Evolutionary conservation across 1,140 invertebrate genomes (phyloP), one percentile per base, ranked within the genome.

Genomic region (Cheumatopsyche charites): DNA sequence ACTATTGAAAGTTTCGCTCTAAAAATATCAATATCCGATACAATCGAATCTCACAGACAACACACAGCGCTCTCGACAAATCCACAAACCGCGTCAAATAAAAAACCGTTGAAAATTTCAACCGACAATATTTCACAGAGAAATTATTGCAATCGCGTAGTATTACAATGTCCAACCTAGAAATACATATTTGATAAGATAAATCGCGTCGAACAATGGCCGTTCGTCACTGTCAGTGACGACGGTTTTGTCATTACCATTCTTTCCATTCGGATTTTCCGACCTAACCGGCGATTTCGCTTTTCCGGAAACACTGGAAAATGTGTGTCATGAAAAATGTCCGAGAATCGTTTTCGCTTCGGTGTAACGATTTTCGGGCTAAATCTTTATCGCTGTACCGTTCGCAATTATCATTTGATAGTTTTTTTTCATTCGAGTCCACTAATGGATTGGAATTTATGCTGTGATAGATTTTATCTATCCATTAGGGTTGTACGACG

Each of bases 201-300:
- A 63, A 63, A 63, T 43, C 29, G 41, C 62, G 55, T 58, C 55
- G 21, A 58, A 63, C 62, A 63, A 63, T 63, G 62, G 62, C 62
- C 11, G 42, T 63, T 42, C 62, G 62, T 63, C 62, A 63, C 26
- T 42, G 62, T 63, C 62, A 36, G 19, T 29, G 26, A 7, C 43
- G 43, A 15, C 43, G 43, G 49, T 15, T n/a, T 52, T 52, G 49
- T 52, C 17, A 19, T 58, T 58, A 2, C 55, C 55, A 25, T 58
- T 58, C 25, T 58, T 36, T 36, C 9, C n/a, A n/a, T n/a, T n/a
- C n/a, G n/a, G n/a, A n/a, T n/a, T n/a, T n/a, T n/a, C n/a, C n/a
- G n/a, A n/a, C 29, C 29, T 36, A 36, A 23, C 17, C 47, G 47
- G 47, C 26, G 26, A 62, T 62, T 36, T 25, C n/a, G 62, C 26